A percentile compares a stretch with the other conserved stretches of the same genome.
phyloP scores from a whole-genome alignment of 1,140 invertebrate species.

The Drosophila subpulchrella region DNA sequence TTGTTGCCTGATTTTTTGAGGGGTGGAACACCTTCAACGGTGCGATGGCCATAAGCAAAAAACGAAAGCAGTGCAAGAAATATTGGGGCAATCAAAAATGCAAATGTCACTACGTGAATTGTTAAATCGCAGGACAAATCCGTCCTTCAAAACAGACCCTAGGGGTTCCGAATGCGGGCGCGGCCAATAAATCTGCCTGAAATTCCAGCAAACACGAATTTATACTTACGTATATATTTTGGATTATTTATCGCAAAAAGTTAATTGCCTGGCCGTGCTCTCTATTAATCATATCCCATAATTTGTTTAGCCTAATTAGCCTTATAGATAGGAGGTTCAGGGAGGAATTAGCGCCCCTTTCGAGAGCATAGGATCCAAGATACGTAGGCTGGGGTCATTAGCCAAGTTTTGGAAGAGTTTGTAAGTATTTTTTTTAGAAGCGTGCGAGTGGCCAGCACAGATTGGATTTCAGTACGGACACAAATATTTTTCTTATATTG shows the following conservation, averaged over 20 bases:
- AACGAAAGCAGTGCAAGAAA: slow-evolving; percentile 65
- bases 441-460: background rate
- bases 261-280: slow-evolving; percentile 72
- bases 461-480: slow-evolving; percentile 5
- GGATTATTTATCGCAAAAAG: slow-evolving; percentile 66
- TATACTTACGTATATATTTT: slow-evolving; percentile 16
- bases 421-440: no score
- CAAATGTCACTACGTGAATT: slow-evolving; percentile 75
- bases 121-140: slow-evolving; percentile 54
- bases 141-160: slow-evolving; percentile 11
- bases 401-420: background rate
- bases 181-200: slow-evolving; percentile 57
- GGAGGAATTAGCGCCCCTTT: background rate
- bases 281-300: slow-evolving; percentile 76
- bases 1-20: slow-evolving; percentile 2
- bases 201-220: slow-evolving; percentile 47
- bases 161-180: background rate
- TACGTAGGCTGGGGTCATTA: slow-evolving; percentile 14
- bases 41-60: slow-evolving; percentile 31
- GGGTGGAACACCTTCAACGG: background rate
- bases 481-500: background rate
- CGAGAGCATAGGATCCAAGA: background rate
- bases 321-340: slow-evolving; percentile 15
- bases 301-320: slow-evolving; percentile 79
- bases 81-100: slow-evolving; percentile 77